Base-by-base conservation (phyloP, 2,888 invertebrate genomes). In the Dastarcus helophoroides region DNA sequence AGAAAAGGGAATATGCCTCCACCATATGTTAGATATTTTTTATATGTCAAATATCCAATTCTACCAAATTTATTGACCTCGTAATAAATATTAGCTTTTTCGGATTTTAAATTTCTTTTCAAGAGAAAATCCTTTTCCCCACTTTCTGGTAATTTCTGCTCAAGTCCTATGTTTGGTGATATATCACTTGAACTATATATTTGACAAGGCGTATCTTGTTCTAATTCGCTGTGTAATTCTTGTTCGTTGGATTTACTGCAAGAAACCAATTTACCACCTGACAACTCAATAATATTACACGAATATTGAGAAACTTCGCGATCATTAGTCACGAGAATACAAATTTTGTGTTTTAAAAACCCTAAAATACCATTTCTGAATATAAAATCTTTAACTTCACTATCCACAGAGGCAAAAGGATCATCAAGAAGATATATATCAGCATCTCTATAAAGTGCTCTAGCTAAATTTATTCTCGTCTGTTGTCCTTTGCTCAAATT, bases 211-310 rank as follows among this genome's bases (percentile, higher is more conserved):
- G n/a, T n/a, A n/a, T n/a, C n/a, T n/a, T n/a, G n/a, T n/a, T n/a
- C n/a, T n/a, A n/a, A n/a, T n/a, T n/a, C n/a, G n/a, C n/a, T 14
- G 2, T 27, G 10, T 9, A 29, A 27, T 13, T 29, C 30, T n/a
- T 19, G 11, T n/a, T 31, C 31, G 14, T 23, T 27, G 12, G 79
- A 74, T 12, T 75, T 72, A 48, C 75, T 76, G 1, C 69, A 69
- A 1, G 40, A 30, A 43, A 43, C 29, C 37, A 35, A 46, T 23
- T 24, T 36, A 1, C 52, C 52, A 29, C 46, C 35, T 26, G 46
- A 42, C 25, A 53, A 38, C 14, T 40, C 38, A 3, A 53, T 29
- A 6, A 45, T 40, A 33, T 33, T 39, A 29, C 43, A 41, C 8
- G 36, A 39, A 10, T 36, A 13, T 26, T 34, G 22, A 2, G 44